Evolutionary conservation across 2,888 invertebrate species (phyloP), one percentile per base, ranked within the genome.

Genomic region (Spodoptera picta): DNA sequence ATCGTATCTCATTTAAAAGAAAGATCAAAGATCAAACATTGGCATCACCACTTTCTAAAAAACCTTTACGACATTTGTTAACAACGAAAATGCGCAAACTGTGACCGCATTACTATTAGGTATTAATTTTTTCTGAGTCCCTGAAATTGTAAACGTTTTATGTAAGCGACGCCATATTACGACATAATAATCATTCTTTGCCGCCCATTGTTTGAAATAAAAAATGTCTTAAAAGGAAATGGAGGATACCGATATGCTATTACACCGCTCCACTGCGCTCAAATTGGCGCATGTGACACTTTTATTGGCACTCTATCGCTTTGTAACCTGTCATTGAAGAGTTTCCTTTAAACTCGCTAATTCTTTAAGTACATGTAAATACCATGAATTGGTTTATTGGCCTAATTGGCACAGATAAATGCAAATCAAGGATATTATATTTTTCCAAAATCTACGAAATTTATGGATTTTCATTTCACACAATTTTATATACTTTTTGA

Each of bases 171-270:
- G 6, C 27, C 31, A 52, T 23, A 59, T 75, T 75, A 60, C 68
- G 61, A 52, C 65, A 75, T 69, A 66, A 75, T 67, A 27, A 67
- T 55, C 31, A 56, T 75, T 60, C 52, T 74, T 65, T 55, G 9
- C 24, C 73, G 60, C 70, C 71, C 64, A 67, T 59, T 79, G 67
- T 77, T 77, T 75, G 69, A 71, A 71, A 71, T 77, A 70, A 78
- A 73, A 79, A 77, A 79, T 69, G 64, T 58, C 62, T 65, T 54
- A 59, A 73, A 78, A 77, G 80, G 78, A 78, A 80, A 76, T 64
- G 65, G 44, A 51, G 49, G 47, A 51, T 61, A 60, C 51, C 51
- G 12, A 62, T 69, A 62, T 62, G 65, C 65, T 69, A 75, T 78
- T 75, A 70, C 53, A 47, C 58, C 59, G 81, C 67, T 72, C 71